These are phyloP conservation scores for Plumapathes pennacea DNA, from an alignment of 92 coral and sea anemone species.

Conservation along the genomic window DNA sequence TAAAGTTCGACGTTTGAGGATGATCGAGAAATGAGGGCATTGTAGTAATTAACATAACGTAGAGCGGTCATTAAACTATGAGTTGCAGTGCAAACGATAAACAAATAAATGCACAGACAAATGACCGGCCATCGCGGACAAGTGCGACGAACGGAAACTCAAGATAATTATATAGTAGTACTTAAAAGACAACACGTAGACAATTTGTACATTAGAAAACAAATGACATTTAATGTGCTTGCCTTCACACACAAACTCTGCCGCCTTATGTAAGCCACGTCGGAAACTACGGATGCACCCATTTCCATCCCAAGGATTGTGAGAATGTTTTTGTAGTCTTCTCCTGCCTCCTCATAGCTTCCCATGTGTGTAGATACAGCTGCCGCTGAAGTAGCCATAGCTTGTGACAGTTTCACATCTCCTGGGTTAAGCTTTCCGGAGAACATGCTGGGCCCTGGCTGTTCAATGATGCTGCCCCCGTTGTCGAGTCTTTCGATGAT, in stretches of 20 bases:
- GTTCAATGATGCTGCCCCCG: slow-evolving; percentile 6
- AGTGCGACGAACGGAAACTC: no score
- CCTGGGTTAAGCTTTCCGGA: slow-evolving; percentile 53
- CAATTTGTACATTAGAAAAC: no score
- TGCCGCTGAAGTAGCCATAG: slow-evolving; percentile 94
- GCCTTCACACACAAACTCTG: slow-evolving; percentile 25
- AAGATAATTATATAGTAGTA: no score
- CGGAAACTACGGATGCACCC: slow-evolving; percentile 61
- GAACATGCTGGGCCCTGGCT: slow-evolving; percentile 53
- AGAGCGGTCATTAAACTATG: no score
- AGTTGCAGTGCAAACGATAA: no score
- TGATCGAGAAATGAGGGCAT: no score
- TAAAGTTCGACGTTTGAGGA: no score
- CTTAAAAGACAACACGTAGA: no score
- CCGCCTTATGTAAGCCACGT: slow-evolving; percentile 13
- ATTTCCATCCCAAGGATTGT: slow-evolving; percentile 72
- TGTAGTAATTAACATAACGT: no score
- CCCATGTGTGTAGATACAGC: slow-evolving; percentile 77
- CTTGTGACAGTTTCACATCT: slow-evolving; percentile 79
- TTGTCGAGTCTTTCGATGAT: slow-evolving; percentile 62
- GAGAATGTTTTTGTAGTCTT: slow-evolving; percentile 61
- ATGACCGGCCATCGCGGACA: no score
- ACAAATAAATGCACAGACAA: no score
- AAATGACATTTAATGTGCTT: no score
- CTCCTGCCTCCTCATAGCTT: slow-evolving; percentile 23